phyloP scores from a whole-genome alignment of 2,113 vertebrate genomes.

The Clinocottus analis region DNA sequence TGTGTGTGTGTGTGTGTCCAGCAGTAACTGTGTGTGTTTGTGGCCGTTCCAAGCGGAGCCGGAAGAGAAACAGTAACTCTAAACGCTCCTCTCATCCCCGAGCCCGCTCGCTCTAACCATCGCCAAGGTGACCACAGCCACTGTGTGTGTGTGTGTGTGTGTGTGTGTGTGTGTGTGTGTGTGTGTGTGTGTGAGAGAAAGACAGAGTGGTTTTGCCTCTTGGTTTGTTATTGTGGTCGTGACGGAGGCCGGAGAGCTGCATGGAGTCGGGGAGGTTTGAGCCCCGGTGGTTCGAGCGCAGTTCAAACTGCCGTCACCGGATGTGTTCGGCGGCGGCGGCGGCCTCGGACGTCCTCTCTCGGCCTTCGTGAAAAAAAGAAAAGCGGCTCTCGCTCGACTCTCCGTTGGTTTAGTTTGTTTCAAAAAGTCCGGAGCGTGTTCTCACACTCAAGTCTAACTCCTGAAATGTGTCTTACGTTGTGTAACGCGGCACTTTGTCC shows the following conservation, averaged over 20 bases:
- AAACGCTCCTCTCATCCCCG: slow-evolving; percentile 69
- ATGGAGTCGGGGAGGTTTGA: slow-evolving; percentile 59
- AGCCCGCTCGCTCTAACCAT: slow-evolving; percentile 57
- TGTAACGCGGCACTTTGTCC: background rate
- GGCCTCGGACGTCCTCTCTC: slow-evolving; percentile 26
- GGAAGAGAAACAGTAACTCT: slow-evolving; percentile 80
- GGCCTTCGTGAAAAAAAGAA: slow-evolving; percentile 8
- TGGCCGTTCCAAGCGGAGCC: slow-evolving; percentile 74
- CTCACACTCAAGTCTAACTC: background rate
- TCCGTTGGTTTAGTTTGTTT: background rate
- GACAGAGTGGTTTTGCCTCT: background rate
- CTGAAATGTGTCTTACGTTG: background rate
- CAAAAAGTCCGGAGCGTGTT: background rate
- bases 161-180: slow-evolving; percentile 16
- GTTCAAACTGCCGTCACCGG: slow-evolving; percentile 37
- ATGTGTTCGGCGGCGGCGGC: slow-evolving; percentile 24
- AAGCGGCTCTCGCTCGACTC: no score
- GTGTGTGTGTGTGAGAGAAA: background rate
- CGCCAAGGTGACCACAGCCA: slow-evolving; percentile 54
- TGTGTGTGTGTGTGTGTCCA: no score
- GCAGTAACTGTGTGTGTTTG: slow-evolving; percentile 75
- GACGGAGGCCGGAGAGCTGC: slow-evolving; percentile 55
- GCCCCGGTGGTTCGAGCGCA: slow-evolving; percentile 41
- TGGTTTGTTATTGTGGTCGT: slow-evolving; percentile 69
- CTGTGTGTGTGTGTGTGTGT: slow-evolving; percentile 34